Conservation (phyloP, 2,797 vertebrate genomes). For the Megaceryle alcyon region DNA sequence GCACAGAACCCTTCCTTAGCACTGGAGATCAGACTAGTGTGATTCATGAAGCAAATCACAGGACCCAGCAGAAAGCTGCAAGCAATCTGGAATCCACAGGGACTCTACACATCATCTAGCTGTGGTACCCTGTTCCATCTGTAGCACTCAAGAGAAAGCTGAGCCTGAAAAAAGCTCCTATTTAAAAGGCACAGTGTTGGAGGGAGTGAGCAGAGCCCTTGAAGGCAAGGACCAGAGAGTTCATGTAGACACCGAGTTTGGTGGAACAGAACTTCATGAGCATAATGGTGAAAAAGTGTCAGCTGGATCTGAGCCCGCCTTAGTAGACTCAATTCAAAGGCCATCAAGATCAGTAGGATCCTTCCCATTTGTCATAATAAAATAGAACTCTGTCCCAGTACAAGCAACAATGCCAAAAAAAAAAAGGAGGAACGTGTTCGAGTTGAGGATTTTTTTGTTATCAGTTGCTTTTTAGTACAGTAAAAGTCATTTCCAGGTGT, state of each 20-base stretch:
- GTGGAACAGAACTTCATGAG: not conserved
- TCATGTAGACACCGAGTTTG: not conserved
- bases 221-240: not conserved
- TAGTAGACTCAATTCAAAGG: not conserved
- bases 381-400: not conserved
- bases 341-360: not conserved
- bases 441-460: not conserved
- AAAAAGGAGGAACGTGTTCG: not conserved
- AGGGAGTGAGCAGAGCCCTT: not conserved
- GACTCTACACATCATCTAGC: not conserved
- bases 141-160: not conserved
- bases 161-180: not conserved
- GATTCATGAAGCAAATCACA: not conserved
- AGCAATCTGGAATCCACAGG: slow-evolving; percentile 23
- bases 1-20: not conserved
- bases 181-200: not conserved
- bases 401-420: not conserved
- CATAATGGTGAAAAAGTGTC: not conserved
- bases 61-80: slow-evolving; percentile 18
- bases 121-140: not conserved
- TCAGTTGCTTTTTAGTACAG: not conserved
- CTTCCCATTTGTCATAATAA: not conserved
- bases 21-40: not conserved
- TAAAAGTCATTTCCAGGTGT: not conserved
- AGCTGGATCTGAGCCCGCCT: not conserved